A percentile compares a stretch with the other conserved stretches of the same genome.
These are phyloP conservation scores for Homarus americanus DNA, from an alignment of 1,140 invertebrate genomes.

Conservation along the genomic window DNA sequence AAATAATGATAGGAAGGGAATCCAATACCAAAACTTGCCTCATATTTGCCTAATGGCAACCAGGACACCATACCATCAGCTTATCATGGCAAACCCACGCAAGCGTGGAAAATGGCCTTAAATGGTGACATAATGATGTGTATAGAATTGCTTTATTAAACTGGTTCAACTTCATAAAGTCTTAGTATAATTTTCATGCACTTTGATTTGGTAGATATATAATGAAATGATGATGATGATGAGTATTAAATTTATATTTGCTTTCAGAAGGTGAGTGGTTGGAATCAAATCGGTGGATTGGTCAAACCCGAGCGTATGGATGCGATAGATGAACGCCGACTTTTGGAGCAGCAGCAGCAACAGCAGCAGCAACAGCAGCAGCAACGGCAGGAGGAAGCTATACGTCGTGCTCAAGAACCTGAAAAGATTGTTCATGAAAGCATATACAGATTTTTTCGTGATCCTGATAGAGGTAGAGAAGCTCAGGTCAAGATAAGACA, in stretches of 20 bases:
- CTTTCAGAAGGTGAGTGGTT: conserved; percentile 72
- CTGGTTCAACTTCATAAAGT: too few relatives aligned
- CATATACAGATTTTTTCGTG: conserved; percentile 71
- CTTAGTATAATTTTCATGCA: too few relatives aligned
- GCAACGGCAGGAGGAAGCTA: conserved; percentile 60
- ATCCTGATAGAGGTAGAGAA: conserved; percentile 50
- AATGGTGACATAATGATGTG: too few relatives aligned
- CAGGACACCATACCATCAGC: too few relatives aligned
- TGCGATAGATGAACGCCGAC: conserved; percentile 56
- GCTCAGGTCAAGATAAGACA: conserved; percentile 37
- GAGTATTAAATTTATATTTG: neutral
- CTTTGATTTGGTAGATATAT: too few relatives aligned
- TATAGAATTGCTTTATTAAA: too few relatives aligned
- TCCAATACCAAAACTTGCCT: too few relatives aligned
- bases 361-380: conserved; percentile 63
- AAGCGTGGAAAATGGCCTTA: too few relatives aligned
- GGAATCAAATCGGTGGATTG: conserved; percentile 46
- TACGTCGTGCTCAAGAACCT: conserved; percentile 65
- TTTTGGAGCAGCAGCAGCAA: conserved; percentile 69
- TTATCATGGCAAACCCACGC: too few relatives aligned
- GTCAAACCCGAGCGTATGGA: conserved; percentile 48
- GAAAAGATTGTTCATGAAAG: conserved; percentile 72
- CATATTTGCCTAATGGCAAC: too few relatives aligned
- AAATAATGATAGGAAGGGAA: too few relatives aligned
- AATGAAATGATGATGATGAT: too few relatives aligned